Conservation (phyloP, 2,888 invertebrate genomes). For the Callosobruchus maculatus region DNA sequence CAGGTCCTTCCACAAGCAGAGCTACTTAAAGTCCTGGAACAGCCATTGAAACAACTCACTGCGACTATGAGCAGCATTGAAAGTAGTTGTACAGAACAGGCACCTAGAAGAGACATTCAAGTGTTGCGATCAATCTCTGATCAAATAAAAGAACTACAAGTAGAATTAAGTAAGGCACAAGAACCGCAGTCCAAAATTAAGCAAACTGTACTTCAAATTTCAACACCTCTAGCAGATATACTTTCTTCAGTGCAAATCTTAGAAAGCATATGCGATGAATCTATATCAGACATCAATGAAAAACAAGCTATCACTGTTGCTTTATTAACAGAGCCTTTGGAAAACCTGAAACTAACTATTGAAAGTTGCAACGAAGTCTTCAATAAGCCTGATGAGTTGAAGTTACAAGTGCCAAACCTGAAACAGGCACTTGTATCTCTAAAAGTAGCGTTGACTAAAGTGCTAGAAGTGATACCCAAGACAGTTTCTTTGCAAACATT, state of each 20-base stretch:
- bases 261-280: neutral
- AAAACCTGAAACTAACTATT: constrained; percentile 19
- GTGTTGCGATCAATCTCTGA: constrained; percentile 13
- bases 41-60: neutral
- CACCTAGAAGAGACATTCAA: constrained; percentile 8
- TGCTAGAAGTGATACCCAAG: neutral
- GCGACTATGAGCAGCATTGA: constrained; percentile 1
- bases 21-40: neutral
- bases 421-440: constrained; percentile 17
- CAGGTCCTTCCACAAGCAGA: neutral
- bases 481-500: neutral
- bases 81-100: constrained; percentile 1
- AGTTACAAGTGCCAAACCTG: constrained; percentile 18
- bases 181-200: constrained; percentile 1
- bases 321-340: constrained; percentile 19
- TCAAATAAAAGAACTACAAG: constrained; percentile 1
- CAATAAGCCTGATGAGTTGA: constrained; percentile 16
- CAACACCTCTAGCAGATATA: constrained; percentile 14
- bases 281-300: constrained; percentile 4
- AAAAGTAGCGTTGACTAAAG: constrained; percentile 15
- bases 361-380: constrained; percentile 19
- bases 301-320: constrained; percentile 11
- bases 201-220: constrained; percentile 15
- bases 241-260: constrained; percentile 11
- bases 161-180: neutral